Evolutionary conservation across 2,797 vertebrate genomes (phyloP).

Genomic region (Anomalospiza imberbis): DNA sequence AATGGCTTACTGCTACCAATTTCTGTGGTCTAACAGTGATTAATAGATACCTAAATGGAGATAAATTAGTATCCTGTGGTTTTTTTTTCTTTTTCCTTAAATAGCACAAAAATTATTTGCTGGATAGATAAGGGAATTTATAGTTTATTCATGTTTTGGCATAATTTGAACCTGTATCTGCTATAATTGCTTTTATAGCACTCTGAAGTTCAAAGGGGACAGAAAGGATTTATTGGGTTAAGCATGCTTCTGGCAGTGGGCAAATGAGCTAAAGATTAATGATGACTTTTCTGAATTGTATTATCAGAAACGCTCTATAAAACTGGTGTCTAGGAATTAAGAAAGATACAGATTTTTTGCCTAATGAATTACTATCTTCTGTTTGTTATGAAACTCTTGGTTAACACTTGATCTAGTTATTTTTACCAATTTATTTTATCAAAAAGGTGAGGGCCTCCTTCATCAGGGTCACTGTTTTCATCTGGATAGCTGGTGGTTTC

Average conservation of each 20-base stretch:
- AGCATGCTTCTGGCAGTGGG: not conserved
- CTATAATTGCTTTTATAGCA: not conserved
- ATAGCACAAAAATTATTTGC: not conserved
- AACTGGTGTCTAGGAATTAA: not conserved
- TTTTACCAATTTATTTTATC: not conserved
- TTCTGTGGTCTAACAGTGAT: not conserved
- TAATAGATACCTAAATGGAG: not conserved
- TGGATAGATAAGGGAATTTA: not conserved
- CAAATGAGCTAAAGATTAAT: not conserved
- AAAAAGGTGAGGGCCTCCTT: not conserved
- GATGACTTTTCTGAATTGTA: not conserved
- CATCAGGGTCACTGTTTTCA: not conserved
- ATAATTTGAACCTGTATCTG: not conserved
- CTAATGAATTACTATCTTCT: not conserved
- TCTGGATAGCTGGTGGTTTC: conserved; percentile 16
- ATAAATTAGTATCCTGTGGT: not conserved
- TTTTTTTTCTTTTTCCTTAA: not conserved
- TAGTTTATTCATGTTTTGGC: not conserved
- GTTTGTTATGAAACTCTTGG: not conserved
- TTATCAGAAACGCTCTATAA: not conserved
- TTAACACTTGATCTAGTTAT: not conserved
- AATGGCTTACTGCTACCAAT: not conserved
- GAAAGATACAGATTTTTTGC: not conserved
- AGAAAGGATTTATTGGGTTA: not conserved
- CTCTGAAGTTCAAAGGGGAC: not conserved